These are phyloP conservation scores for Amiota mariae DNA, from an alignment of 2,888 invertebrate species.

Conservation along the genomic window DNA sequence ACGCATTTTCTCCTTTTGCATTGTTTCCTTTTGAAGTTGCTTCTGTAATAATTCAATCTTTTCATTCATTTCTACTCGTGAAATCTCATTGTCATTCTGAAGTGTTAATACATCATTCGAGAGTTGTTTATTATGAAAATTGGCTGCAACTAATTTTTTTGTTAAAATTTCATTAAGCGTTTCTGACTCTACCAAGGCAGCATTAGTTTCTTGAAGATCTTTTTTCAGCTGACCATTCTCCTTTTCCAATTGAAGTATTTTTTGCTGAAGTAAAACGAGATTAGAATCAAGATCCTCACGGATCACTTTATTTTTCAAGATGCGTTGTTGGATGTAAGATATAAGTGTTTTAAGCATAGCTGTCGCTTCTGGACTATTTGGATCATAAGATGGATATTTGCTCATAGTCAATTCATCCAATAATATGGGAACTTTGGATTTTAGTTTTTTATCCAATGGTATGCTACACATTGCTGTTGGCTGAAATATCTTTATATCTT, in stretches of 20 bases:
- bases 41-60: background rate
- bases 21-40: background rate
- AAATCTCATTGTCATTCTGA: background rate
- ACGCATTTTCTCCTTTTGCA: constrained; percentile 78
- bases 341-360: constrained; percentile 79
- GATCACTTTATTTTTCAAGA: constrained; percentile 78
- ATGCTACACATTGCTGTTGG: background rate
- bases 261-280: constrained; percentile 76
- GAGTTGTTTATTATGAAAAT: background rate
- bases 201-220: constrained; percentile 78
- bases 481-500: constrained; percentile 76
- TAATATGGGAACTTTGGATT: background rate
- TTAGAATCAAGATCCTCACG: constrained; percentile 78
- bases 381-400: constrained; percentile 78
- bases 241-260: constrained; percentile 80
- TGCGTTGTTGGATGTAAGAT: constrained; percentile 80
- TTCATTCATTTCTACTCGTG: background rate
- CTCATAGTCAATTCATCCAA: constrained; percentile 66
- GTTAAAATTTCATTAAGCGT: constrained; percentile 78
- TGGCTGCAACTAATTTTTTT: constrained; percentile 75
- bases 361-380: constrained; percentile 79
- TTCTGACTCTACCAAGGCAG: constrained; percentile 78
- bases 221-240: constrained; percentile 79
- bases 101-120: background rate
- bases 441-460: no score